These are phyloP conservation scores for Eueides isabella DNA, from an alignment of 1,140 invertebrate species.

Conservation along the genomic window DNA sequence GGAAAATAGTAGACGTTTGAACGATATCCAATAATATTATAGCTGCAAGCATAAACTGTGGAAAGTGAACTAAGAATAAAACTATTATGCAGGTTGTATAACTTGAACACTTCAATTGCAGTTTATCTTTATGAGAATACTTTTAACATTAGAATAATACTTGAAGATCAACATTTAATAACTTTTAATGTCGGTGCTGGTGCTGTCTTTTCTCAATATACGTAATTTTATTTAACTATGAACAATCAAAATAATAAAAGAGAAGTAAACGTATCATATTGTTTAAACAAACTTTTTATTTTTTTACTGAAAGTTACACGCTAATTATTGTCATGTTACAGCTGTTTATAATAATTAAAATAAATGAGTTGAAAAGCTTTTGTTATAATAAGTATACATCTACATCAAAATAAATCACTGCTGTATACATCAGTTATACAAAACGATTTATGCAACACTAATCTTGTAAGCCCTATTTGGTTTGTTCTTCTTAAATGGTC, in stretches of 20 bases:
- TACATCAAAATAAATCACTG: constrained; percentile 1
- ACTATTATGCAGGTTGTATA: constrained; percentile 59
- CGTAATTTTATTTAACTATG: neutral
- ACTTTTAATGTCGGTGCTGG: neutral
- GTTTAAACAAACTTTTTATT: neutral
- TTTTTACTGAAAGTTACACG: neutral
- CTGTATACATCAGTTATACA: constrained; percentile 17
- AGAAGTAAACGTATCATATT: too few species aligned
- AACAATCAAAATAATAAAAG: neutral
- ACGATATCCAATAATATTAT: constrained; percentile 31
- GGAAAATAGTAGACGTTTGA: constrained; percentile 31
- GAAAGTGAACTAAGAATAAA: constrained; percentile 56
- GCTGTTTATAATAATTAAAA: neutral
- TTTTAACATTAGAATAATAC: constrained; percentile 24
- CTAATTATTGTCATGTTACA: neutral
- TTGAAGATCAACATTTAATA: neutral
- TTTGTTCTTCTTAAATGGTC: constrained; percentile 27
- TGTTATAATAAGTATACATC: neutral
- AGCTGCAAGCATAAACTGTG: constrained; percentile 28
- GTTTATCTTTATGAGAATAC: constrained; percentile 46
- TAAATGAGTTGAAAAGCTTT: neutral
- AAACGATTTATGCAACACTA: constrained; percentile 10
- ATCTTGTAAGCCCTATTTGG: constrained; percentile 20
- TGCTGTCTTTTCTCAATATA: neutral
- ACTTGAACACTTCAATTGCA: constrained; percentile 46